phyloP scores from a whole-genome alignment of 1,140 invertebrate species.

The Drosophila yakuba region DNA sequence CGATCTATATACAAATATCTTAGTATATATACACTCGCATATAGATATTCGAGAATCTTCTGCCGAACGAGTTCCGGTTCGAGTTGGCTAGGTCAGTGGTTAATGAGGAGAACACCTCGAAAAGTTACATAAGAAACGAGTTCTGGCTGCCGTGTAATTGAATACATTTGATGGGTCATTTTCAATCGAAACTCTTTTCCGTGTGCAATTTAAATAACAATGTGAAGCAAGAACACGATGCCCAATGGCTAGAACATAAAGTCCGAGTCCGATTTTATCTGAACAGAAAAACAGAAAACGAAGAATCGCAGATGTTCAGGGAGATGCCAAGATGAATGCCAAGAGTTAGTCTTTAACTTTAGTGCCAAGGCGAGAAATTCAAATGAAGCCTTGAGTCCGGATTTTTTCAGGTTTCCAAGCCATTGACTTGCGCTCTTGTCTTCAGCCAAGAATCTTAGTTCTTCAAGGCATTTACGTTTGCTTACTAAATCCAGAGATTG shows the following conservation, averaged over 20 bases:
- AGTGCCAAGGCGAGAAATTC: conserved; percentile 79
- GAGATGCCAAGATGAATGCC: conserved; percentile 75
- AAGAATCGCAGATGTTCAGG: conserved; percentile 21
- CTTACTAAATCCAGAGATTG: background rate
- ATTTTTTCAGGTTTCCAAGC: conserved; percentile 71
- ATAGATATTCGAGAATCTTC: conserved; percentile 31
- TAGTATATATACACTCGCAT: background rate
- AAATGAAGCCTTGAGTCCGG: conserved; percentile 71
- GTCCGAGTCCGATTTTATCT: conserved; percentile 19
- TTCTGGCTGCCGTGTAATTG: conserved; percentile 34
- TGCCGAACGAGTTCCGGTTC: conserved; percentile 42
- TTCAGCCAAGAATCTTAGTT: conserved; percentile 52
- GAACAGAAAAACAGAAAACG: background rate
- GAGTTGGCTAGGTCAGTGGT: conserved; percentile 56
- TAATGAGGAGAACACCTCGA: conserved; percentile 17
- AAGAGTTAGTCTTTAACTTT: conserved; percentile 74
- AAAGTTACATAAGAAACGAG: conserved; percentile 35
- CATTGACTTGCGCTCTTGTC: conserved; percentile 64
- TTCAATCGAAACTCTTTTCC: conserved; percentile 58
- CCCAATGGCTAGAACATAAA: conserved; percentile 54
- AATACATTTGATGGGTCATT: conserved; percentile 36
- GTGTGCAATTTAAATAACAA: conserved; percentile 81
- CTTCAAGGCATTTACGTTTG: conserved; percentile 11
- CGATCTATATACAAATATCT: conserved; percentile 6
- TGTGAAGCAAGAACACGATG: conserved; percentile 36